Percentiles rank a stretch among this genome's conserved stretches.
phyloP scores from a whole-genome alignment of 1,140 invertebrate species.

The Lucilia sericata region DNA sequence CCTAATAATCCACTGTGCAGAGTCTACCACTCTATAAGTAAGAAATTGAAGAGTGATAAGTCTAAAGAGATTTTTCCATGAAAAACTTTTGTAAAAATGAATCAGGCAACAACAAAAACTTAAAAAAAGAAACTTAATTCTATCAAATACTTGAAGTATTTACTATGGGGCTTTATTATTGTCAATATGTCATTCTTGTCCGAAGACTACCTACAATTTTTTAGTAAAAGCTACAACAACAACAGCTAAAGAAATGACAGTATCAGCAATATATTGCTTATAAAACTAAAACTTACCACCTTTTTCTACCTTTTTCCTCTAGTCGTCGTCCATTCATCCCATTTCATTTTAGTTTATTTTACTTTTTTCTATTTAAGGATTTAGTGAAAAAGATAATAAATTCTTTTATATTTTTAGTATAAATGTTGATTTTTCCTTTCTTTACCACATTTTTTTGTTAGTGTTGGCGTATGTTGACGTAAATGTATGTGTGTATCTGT shows the following conservation, averaged over 20 bases:
- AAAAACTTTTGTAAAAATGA: neutral
- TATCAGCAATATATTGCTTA: no score
- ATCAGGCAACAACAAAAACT: neutral
- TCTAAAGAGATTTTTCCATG: neutral
- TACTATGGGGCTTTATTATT: neutral
- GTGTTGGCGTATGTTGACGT: no score
- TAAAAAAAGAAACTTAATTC: neutral
- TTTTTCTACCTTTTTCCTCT: neutral
- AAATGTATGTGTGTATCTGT: no score
- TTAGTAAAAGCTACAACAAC: neutral
- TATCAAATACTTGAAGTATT: neutral
- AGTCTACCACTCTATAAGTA: neutral
- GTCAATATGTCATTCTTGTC: slow-evolving; percentile 11
- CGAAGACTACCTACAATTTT: neutral
- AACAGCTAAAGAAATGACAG: neutral
- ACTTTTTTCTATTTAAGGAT: neutral
- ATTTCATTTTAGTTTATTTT: neutral
- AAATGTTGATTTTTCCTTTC: neutral
- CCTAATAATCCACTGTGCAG: neutral
- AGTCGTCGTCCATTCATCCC: neutral
- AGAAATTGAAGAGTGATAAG: neutral
- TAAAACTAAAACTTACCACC: neutral
- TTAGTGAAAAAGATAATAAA: neutral
- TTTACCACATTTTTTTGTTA: neutral
- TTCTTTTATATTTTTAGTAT: slow-evolving; percentile 1